Base-by-base conservation (phyloP, 1,140 invertebrate species). In the Drosophila nigromelanica region DNA sequence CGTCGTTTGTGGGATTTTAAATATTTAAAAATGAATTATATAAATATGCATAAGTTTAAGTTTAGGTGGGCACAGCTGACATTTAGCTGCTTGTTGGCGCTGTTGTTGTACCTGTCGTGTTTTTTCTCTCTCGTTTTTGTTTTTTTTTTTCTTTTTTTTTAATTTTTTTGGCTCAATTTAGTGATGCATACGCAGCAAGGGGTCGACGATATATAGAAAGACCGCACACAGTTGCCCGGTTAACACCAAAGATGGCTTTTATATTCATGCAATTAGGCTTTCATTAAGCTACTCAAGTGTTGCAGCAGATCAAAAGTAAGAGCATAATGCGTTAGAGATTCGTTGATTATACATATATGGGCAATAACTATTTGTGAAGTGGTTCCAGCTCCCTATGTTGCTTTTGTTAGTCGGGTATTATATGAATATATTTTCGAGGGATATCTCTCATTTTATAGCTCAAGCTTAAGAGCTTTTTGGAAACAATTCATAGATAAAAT, bases 11-110 rank as follows among this genome's bases (percentile, higher is more conserved):
- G 63, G 59, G 77, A 73, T 66, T 80, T 80, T 66, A 80, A 86
- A 85, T 85, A 86, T 85, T 85, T 74, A 54, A 64, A 86, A 86
- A 86, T 87, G 78, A 87, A 87, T 87, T 82, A 87, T 87, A 87
- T 87, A 79, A 87, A 87, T 87, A 78, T 82, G 81, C 71, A 86
- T 80, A 80, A 72, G 81, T 86, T 87, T 66, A 66, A 68, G 78
- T 86, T 81, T 86, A 86, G 86, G 78, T 87, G 83, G 73, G 67
- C 82, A 79, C 71, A 60, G 66, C 72, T 87, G 82, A 79, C 82
- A 87, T 86, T 86, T 87, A 78, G 72, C 56, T 61, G 75, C 43
- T 39, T 58, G 47, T 30, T 56, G 47, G 68, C 50, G 61, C 63
- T 61, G 39, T 43, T 37, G 18, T 33, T 50, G 30, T 15, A 27